Base-by-base conservation (phyloP, 2,797 vertebrate species). In the Rachycentron canadum region DNA sequence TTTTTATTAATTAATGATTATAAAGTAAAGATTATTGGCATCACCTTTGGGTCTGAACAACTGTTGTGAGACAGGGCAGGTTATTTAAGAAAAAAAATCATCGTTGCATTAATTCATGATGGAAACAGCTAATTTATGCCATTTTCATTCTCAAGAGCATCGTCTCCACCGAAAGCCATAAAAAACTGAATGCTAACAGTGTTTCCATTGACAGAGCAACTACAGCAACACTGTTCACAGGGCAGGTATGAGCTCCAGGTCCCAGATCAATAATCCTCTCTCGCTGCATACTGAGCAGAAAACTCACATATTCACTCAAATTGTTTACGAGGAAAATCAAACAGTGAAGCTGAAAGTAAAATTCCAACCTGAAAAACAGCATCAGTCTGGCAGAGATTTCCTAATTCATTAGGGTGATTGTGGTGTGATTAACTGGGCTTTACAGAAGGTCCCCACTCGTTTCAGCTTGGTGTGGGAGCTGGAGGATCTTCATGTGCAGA, bases 251-350 rank as follows among this genome's bases (percentile, higher is more conserved):
- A 61, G 30, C n/a, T 21, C 45, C 14, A 56, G 23, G 36, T n/a
- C 41, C 30, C 19, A 21, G 1, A 28, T 36, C 9, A 6, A 34
- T 75, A 19, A 67, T 53, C 13, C 9, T 23, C 63, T 34, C 17
- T 49, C 2, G 10, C 25, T 65, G 68, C 45, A 30, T 30, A 38
- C 47, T 19, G 59, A 69, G 77, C 70, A 36, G 58, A 59, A 52
- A 56, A 56, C 73, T 63, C 62, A 14, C 38, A 40, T 3, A 11
- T 28, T 40, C 26, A 74, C 30, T 0, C 7, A 52, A 38, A 32
- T 7, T n/a, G 40, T 59, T 58, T 47, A 64, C 16, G 7, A 45
- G 25, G 55, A 45, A 55, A 43, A 55, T 30, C 70, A 55, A 53
- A 65, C 60, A 58, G 47, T 1, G 23, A 72, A 40, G 64, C 17